Conservation (phyloP, 1,140 invertebrate species). For the Trichoplusia ni region DNA sequence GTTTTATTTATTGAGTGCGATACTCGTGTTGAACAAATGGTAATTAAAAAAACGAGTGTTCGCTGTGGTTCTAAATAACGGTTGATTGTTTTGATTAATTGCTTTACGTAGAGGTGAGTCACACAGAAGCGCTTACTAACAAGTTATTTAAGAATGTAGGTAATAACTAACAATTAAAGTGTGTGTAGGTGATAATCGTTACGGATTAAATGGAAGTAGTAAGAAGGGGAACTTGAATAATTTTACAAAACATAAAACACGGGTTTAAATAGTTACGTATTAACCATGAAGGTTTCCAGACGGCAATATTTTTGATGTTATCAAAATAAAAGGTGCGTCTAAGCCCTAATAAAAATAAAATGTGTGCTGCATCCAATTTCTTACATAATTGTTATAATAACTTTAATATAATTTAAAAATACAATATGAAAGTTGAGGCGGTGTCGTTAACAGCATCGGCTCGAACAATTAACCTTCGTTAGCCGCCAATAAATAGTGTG, state of each 20-base stretch:
- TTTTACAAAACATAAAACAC: no score
- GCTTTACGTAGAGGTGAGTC: no score
- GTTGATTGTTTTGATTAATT: no score
- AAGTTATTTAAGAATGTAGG: no score
- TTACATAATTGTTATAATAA: conserved; percentile 12
- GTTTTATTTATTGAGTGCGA: conserved; percentile 33
- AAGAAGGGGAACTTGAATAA: no score
- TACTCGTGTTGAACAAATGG: no score
- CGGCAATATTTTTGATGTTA: conserved; percentile 4
- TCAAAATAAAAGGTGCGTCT: background rate
- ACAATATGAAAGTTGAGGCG: conserved; percentile 15
- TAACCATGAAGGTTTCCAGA: background rate
- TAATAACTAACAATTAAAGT: no score
- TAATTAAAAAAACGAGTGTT: conserved; percentile 1
- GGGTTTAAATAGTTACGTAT: no score
- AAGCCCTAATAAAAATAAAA: conserved; percentile 6
- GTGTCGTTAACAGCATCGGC: conserved; percentile 35
- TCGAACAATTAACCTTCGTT: conserved; percentile 64
- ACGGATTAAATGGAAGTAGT: no score
- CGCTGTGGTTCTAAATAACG: no score
- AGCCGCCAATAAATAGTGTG: conserved; percentile 66
- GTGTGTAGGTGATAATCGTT: no score
- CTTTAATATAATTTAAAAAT: conserved; percentile 27
- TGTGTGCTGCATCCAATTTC: background rate
- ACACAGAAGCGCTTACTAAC: no score